These are phyloP conservation scores for Osedax frankpressi DNA, from an alignment of 2,888 invertebrate genomes.

Conservation along the genomic window DNA sequence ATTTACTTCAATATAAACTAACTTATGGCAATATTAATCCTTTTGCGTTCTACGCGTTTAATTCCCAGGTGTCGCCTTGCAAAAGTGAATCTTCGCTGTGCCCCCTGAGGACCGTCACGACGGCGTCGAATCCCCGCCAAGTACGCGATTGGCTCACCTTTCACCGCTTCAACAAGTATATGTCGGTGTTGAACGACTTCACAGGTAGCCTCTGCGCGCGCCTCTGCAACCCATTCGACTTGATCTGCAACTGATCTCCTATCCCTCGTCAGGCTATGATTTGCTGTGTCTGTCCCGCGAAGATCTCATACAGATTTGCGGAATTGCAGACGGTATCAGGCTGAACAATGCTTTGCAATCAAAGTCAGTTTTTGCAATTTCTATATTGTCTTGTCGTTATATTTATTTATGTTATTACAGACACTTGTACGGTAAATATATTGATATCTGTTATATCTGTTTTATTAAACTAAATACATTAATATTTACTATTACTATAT, in stretches of 20 bases:
- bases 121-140: slow-evolving; percentile 56
- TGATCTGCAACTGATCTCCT: not conserved
- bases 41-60: no score
- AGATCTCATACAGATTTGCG: slow-evolving; percentile 85
- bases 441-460: no score
- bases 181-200: slow-evolving; percentile 68
- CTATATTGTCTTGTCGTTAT: not conserved
- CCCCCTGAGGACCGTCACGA: slow-evolving; percentile 51
- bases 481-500: no score
- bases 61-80: no score
- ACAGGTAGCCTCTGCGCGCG: slow-evolving; percentile 55
- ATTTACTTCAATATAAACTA: no score
- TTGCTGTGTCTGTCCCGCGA: slow-evolving; percentile 74
- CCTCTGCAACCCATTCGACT: not conserved
- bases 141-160: slow-evolving; percentile 66
- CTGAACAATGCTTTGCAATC: slow-evolving; percentile 65
- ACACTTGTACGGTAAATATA: no score
- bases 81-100: no score
- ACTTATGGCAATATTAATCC: no score
- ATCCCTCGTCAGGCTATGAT: slow-evolving; percentile 52
- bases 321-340: slow-evolving; percentile 81
- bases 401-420: not conserved
- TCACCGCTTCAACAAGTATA: slow-evolving; percentile 65
- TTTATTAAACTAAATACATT: no score
- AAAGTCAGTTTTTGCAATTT: slow-evolving; percentile 16